Base-by-base conservation (phyloP, 2,797 vertebrate genomes). In the Emys orbicularis region DNA sequence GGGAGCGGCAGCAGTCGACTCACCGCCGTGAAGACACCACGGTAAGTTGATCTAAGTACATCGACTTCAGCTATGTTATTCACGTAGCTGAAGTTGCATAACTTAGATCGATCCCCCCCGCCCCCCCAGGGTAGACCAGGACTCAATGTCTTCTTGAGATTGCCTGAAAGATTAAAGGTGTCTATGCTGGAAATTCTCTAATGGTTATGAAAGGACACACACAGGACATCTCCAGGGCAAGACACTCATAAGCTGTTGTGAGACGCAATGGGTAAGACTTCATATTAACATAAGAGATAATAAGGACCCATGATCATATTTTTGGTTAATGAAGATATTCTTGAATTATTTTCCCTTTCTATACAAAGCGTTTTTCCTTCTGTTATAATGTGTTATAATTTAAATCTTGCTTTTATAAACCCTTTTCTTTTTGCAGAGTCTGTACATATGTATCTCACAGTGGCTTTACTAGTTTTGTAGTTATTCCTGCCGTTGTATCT, bases 131-230 rank as follows among this genome's bases (percentile, higher is more conserved):
- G 50, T 50, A 50, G 50, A 50, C 50, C 50, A 50, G 50, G 5
- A 5, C 50, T 50, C 50, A 50, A 1, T 77, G 84, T 93, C 37
- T 84, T 86, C 80, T 81, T 57, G 44, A 80, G 79, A 49, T 13
- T 41, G 79, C 52, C 37, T 84, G 13, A 88, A 88, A 68, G 6
- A 94, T 37, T 84, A 25, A 80, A 80, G 87, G 41, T 31, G 29
- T n/a, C 90, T 87, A 84, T 77, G 57, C 47, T 83, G 41, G 41
- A 97, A 86, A 90, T 65, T 87, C 25, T 49, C 54, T 77, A 50
- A 27, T 12, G 83, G 53, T 10, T 88, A 68, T 2, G 2, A 90
- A 88, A 90, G 93, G 81, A 49, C 15, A 65, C 15, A 65, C 31
- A 87, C 87, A 87, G 80, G 72, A 85, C 18, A 34, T 4, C 52